These are phyloP conservation scores for Podotricha telesiphe DNA, from an alignment of 2,888 invertebrate genomes.

Conservation along the genomic window DNA sequence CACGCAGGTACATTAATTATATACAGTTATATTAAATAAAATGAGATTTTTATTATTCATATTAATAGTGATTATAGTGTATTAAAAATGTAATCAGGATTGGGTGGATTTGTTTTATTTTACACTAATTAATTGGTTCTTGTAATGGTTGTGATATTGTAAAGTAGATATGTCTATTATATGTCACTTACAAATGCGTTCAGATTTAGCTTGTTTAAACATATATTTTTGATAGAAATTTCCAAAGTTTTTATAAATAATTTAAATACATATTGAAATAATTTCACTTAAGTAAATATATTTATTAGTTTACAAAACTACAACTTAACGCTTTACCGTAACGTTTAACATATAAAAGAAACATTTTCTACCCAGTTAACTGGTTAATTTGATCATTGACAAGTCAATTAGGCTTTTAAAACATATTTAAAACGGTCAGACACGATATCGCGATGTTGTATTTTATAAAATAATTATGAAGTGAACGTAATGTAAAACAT, in stretches of 20 bases:
- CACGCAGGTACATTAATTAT: constrained; percentile 32
- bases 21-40: constrained; percentile 28
- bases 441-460: constrained; percentile 33
- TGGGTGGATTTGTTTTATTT: not conserved
- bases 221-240: not conserved
- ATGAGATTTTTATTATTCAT: constrained; percentile 31
- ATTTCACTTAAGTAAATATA: no score
- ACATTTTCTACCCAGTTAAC: constrained; percentile 4
- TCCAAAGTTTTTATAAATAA: not conserved
- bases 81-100: not conserved
- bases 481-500: constrained; percentile 27
- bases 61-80: constrained; percentile 24
- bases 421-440: constrained; percentile 26
- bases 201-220: no score
- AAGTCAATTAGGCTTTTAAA: constrained; percentile 24
- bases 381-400: constrained; percentile 18
- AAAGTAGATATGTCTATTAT: not conserved
- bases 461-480: constrained; percentile 36
- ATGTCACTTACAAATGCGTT: not conserved
- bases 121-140: not conserved
- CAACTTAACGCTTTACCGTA: no score
- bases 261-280: no score
- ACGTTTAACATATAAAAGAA: not conserved
- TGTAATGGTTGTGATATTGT: not conserved
- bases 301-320: no score